Percentiles rank a stretch among this genome's conserved stretches.
Evolutionary conservation across 2,888 invertebrate genomes (phyloP).

Genomic region (Yponomeuta malinellus): DNA sequence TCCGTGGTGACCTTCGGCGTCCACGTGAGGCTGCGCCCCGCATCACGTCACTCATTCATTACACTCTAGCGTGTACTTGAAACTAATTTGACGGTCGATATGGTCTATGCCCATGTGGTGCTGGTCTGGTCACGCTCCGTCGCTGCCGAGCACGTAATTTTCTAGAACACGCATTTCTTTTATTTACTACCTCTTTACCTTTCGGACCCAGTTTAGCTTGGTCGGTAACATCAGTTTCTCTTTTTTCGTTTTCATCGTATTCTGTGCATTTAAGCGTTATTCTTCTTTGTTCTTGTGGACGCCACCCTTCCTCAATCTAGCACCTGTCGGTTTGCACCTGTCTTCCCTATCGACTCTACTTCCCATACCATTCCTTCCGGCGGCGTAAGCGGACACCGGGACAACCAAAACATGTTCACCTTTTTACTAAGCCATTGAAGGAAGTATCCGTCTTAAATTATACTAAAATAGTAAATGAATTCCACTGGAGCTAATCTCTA

Average conservation of each 20-base stretch:
- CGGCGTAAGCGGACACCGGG: conserved; percentile 19
- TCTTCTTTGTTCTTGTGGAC: background rate
- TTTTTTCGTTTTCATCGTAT: background rate
- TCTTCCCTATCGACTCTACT: conserved; percentile 20
- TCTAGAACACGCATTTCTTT: conserved; percentile 40
- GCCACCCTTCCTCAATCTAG: conserved; percentile 11
- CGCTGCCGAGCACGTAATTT: conserved; percentile 49
- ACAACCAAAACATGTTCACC: background rate
- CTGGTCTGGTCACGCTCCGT: conserved; percentile 59
- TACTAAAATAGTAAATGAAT: background rate
- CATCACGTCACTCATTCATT: conserved; percentile 35
- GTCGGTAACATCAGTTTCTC: background rate
- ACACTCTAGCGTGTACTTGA: conserved; percentile 46
- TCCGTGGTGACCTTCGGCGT: conserved; percentile 17
- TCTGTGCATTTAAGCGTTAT: background rate
- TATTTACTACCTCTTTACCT: conserved; percentile 11
- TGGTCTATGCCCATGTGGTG: conserved; percentile 56
- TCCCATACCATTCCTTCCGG: conserved; percentile 23
- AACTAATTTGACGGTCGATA: conserved; percentile 66
- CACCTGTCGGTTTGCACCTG: conserved; percentile 41
- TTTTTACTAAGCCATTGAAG: background rate
- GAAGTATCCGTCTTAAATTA: background rate
- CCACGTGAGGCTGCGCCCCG: conserved; percentile 12
- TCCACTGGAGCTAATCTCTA: background rate
- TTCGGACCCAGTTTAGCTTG: conserved; percentile 1